Conservation (phyloP, 1,140 invertebrate species). For the Listronotus oregonensis region DNA sequence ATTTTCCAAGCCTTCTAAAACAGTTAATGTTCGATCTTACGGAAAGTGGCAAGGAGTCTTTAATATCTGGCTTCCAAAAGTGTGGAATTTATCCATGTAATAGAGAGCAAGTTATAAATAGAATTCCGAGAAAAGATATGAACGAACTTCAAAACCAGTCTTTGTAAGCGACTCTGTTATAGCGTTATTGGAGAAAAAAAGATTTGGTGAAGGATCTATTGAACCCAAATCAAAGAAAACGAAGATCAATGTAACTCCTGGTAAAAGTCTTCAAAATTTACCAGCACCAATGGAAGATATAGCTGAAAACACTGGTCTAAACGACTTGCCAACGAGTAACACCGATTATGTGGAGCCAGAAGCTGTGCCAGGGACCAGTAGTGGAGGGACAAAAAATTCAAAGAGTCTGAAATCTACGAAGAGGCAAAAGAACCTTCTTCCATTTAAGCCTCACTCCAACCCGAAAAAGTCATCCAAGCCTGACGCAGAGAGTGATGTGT, state of each 20-base stretch:
- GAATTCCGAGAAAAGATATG: background rate
- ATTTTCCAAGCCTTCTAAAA: background rate
- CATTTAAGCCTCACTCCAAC: too few relatives aligned
- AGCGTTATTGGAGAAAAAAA: background rate
- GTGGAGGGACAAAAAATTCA: background rate
- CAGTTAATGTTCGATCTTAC: background rate
- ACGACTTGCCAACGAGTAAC: background rate
- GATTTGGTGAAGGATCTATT: background rate
- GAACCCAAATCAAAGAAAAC: background rate
- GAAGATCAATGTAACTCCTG: background rate
- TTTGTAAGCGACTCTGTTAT: background rate
- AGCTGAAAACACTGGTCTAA: background rate
- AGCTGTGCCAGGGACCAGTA: background rate
- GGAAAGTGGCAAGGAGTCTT: background rate
- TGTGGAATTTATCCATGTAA: background rate
- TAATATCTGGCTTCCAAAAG: background rate
- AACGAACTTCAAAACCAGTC: background rate
- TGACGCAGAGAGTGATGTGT: background rate
- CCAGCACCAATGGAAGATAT: background rate
- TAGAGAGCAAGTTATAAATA: background rate
- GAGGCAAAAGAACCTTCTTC: background rate
- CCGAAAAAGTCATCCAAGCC: background rate
- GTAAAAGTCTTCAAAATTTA: background rate
- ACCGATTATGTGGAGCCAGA: background rate
- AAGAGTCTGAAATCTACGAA: background rate